A percentile compares a stretch with the other conserved stretches of the same genome.
Conservation (phyloP, 1,140 invertebrate genomes). For the Eurosta solidaginis region DNA sequence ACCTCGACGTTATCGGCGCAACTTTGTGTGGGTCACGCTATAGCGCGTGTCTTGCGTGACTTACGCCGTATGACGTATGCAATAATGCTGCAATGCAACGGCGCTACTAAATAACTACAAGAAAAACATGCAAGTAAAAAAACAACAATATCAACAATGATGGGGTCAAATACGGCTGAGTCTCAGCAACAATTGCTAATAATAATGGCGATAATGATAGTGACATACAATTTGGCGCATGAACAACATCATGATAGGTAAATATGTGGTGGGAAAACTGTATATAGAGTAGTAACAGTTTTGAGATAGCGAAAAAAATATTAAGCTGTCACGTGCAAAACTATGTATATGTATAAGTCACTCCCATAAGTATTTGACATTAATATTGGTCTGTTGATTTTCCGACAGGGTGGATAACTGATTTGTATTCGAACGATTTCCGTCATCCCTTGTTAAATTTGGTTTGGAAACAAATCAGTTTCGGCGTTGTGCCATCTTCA, state of each 20-base stretch:
- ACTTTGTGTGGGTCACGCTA: slow-evolving; percentile 18
- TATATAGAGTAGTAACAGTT: background rate
- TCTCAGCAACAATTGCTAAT: slow-evolving; percentile 4
- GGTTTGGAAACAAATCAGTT: too few relatives aligned
- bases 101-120: background rate
- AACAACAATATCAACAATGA: background rate
- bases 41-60: slow-evolving; percentile 22
- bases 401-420: too few relatives aligned
- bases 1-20: too few relatives aligned
- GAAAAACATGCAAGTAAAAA: background rate
- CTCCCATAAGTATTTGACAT: too few relatives aligned
- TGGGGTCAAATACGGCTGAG: background rate
- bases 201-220: slow-evolving; percentile 21
- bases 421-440: too few relatives aligned
- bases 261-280: background rate
- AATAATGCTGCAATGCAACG: slow-evolving; percentile 7
- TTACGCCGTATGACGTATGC: slow-evolving; percentile 10
- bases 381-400: too few relatives aligned
- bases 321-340: too few relatives aligned
- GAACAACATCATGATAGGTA: background rate
- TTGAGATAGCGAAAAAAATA: background rate
- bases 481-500: too few relatives aligned
- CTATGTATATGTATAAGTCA: too few relatives aligned
- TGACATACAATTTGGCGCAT: slow-evolving; percentile 1
- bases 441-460: too few relatives aligned